Percentiles rank a stretch among this genome's conserved stretches.
Evolutionary conservation across 2,113 vertebrate genomes (phyloP).

Genomic region (Phyllopteryx taeniolatus): DNA sequence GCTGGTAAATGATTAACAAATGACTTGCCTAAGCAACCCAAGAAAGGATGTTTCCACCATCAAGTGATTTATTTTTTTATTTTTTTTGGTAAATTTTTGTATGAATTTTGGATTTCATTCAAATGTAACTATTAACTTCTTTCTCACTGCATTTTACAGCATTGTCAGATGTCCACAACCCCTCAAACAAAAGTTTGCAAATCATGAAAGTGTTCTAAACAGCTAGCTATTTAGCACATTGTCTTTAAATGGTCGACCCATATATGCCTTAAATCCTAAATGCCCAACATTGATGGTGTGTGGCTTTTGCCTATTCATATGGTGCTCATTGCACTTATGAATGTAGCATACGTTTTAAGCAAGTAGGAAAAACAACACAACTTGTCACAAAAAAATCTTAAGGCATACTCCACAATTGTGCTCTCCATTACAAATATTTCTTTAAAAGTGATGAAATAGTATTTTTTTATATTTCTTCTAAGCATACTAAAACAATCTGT

Average conservation of each 20-base stretch:
- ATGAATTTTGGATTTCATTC: slow-evolving; percentile 7
- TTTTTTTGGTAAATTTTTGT: neutral
- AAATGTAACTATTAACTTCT: neutral
- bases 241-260: slow-evolving; percentile 5
- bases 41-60: neutral
- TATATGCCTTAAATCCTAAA: neutral
- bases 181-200: slow-evolving; percentile 15
- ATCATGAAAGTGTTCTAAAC: slow-evolving; percentile 8
- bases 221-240: neutral
- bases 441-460: neutral
- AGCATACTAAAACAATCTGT: neutral
- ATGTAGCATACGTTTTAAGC: neutral
- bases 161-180: slow-evolving; percentile 9
- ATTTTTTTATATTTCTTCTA: neutral
- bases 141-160: slow-evolving; percentile 15
- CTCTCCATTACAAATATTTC: neutral
- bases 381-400: neutral
- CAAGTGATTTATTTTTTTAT: neutral
- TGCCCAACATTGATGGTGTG: neutral
- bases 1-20: neutral
- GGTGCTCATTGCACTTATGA: neutral
- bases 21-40: neutral
- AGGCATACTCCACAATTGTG: neutral
- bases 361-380: neutral
- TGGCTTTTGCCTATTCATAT: neutral